Evolutionary conservation across 1,140 invertebrate species (phyloP).

Genomic region (Lordiphosa clarofinis): DNA sequence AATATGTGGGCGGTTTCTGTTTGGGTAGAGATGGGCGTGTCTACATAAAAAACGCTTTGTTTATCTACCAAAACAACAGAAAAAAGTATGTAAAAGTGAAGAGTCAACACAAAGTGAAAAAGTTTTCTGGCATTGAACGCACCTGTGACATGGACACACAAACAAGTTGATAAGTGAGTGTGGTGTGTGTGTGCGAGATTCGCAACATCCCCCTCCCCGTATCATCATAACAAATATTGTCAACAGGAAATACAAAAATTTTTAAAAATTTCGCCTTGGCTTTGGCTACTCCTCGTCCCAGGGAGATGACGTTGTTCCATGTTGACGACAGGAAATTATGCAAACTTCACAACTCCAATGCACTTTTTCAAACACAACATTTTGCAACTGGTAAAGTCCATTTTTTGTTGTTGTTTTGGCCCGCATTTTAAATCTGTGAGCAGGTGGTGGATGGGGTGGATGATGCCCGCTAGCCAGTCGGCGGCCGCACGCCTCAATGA

Average conservation of each 20-base stretch:
- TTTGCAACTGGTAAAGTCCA: constrained; percentile 13
- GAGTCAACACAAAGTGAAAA: constrained; percentile 58
- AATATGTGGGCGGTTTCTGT: constrained; percentile 11
- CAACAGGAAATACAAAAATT: constrained; percentile 71
- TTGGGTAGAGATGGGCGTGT: constrained; percentile 23
- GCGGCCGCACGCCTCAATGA: constrained; percentile 66
- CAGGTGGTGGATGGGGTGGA: not conserved
- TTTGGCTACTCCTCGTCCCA: constrained; percentile 1
- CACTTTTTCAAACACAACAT: constrained; percentile 43
- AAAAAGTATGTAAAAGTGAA: constrained; percentile 31
- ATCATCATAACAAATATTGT: constrained; percentile 57
- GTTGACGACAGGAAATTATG: constrained; percentile 79
- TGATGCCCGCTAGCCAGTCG: constrained; percentile 46
- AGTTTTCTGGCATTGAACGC: constrained; percentile 61
- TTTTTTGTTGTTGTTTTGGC: constrained; percentile 59
- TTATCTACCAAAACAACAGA: constrained; percentile 66
- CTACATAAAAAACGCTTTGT: constrained; percentile 66
- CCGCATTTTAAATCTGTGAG: constrained; percentile 69
- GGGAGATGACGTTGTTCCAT: constrained; percentile 36
- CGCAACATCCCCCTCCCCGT: constrained; percentile 14
- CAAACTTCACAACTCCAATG: constrained; percentile 72
- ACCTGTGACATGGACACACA: constrained; percentile 67
- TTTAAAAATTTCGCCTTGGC: constrained; percentile 40
- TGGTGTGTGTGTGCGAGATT: constrained; percentile 32
- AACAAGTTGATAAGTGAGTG: constrained; percentile 51